Conservation (phyloP, 2,888 invertebrate species). For the Phengaris alcon region DNA sequence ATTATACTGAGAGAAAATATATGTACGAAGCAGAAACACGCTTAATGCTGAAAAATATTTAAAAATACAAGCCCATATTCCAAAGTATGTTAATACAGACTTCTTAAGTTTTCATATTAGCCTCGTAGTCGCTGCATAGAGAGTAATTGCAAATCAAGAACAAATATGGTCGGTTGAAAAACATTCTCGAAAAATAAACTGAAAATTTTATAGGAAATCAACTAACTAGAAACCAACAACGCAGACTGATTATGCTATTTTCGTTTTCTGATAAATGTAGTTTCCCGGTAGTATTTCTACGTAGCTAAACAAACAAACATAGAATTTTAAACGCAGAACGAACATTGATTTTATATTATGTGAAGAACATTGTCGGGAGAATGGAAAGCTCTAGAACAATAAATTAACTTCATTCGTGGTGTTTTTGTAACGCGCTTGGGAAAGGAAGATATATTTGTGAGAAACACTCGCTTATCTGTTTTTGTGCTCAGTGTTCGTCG, state of each 20-base stretch:
- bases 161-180: not conserved
- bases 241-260: slow-evolving; percentile 7
- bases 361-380: slow-evolving; percentile 30
- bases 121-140: not conserved
- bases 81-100: not conserved
- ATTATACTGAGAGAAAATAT: too few relatives aligned
- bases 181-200: not conserved
- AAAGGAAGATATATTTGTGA: slow-evolving; percentile 20
- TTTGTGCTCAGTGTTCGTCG: not conserved
- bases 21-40: not conserved
- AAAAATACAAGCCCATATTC: not conserved
- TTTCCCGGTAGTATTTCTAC: not conserved
- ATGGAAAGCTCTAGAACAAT: slow-evolving; percentile 33
- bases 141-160: slow-evolving; percentile 12
- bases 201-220: not conserved
- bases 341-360: slow-evolving; percentile 16
- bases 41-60: not conserved
- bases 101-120: not conserved
- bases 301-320: not conserved
- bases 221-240: not conserved
- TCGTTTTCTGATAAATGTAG: not conserved
- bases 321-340: not conserved
- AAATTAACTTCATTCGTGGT: slow-evolving; percentile 36
- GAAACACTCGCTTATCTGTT: slow-evolving; percentile 1
- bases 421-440: slow-evolving; percentile 34